Conservation (phyloP, 1,140 invertebrate genomes). For the Helicoverpa armigera region DNA sequence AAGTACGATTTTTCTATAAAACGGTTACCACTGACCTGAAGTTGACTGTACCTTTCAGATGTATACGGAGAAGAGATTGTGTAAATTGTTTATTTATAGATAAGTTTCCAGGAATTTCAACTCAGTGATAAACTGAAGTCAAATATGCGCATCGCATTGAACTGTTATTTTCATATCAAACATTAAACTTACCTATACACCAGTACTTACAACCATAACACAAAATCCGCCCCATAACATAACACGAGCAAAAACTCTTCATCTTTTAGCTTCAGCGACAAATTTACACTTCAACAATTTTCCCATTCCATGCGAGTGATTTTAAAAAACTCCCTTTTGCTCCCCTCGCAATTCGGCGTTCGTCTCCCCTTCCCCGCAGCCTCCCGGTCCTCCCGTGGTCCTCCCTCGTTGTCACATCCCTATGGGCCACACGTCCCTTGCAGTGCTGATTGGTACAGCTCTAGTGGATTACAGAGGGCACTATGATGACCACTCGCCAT, state of each 20-base stretch:
- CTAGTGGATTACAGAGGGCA: slow-evolving; percentile 76
- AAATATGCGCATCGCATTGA: too few relatives aligned
- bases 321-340: slow-evolving; percentile 49
- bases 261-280: slow-evolving; percentile 38
- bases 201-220: too few relatives aligned
- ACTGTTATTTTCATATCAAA: too few relatives aligned
- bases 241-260: neutral
- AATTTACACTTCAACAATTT: slow-evolving; percentile 50
- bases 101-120: too few relatives aligned
- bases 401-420: slow-evolving; percentile 55
- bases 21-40: too few relatives aligned
- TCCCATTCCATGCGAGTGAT: slow-evolving; percentile 48
- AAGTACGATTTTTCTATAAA: too few relatives aligned
- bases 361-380: slow-evolving; percentile 37
- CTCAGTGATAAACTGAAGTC: too few relatives aligned
- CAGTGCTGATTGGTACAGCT: slow-evolving; percentile 82
- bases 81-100: neutral
- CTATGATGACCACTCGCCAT: slow-evolving; percentile 70
- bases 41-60: too few relatives aligned
- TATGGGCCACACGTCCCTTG: slow-evolving; percentile 55
- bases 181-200: too few relatives aligned
- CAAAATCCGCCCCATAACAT: neutral
- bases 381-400: slow-evolving; percentile 53
- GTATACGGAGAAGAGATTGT: neutral
- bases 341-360: slow-evolving; percentile 47